These are phyloP conservation scores for Ennomos erosarius DNA, from an alignment of 2,888 invertebrate genomes.

Conservation along the genomic window DNA sequence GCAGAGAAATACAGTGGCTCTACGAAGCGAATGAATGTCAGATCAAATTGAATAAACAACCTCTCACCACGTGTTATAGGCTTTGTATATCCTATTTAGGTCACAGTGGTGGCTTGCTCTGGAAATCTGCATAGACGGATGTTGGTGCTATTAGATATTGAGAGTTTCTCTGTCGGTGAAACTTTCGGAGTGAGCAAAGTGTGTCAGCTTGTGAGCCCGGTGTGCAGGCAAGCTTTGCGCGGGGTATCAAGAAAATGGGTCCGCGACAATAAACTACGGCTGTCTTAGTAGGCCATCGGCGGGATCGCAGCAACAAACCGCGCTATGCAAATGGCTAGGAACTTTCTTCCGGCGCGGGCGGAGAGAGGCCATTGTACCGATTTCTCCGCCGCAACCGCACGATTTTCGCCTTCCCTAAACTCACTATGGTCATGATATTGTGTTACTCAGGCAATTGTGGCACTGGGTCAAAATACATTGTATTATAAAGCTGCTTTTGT, in stretches of 20 bases:
- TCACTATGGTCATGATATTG: conserved; percentile 42
- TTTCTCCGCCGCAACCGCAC: conserved; percentile 69
- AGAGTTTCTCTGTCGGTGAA: conserved; percentile 82
- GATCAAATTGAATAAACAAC: conserved; percentile 47
- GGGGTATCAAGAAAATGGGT: conserved; percentile 81
- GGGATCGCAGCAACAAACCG: conserved; percentile 60
- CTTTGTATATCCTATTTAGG: conserved; percentile 75
- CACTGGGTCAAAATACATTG: conserved; percentile 33
- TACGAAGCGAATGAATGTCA: conserved; percentile 43
- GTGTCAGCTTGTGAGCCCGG: conserved; percentile 68
- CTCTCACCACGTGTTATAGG: conserved; percentile 63
- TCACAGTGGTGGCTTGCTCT: conserved; percentile 77
- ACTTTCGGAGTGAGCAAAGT: conserved; percentile 80
- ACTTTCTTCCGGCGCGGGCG: conserved; percentile 77
- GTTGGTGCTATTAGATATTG: conserved; percentile 80
- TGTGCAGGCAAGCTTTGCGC: conserved; percentile 55
- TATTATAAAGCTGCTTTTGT: conserved; percentile 32
- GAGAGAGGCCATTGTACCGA: conserved; percentile 75
- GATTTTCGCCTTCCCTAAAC: conserved; percentile 59
- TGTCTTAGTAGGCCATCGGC: conserved; percentile 81
- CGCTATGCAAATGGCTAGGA: conserved; percentile 79
- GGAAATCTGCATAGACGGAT: conserved; percentile 85
- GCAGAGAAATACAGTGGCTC: conserved; percentile 20
- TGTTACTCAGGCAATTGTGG: conserved; percentile 39
- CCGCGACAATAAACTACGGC: conserved; percentile 76